phyloP scores from a whole-genome alignment of 2,113 vertebrate species.

The Pogonocichla stellata region DNA sequence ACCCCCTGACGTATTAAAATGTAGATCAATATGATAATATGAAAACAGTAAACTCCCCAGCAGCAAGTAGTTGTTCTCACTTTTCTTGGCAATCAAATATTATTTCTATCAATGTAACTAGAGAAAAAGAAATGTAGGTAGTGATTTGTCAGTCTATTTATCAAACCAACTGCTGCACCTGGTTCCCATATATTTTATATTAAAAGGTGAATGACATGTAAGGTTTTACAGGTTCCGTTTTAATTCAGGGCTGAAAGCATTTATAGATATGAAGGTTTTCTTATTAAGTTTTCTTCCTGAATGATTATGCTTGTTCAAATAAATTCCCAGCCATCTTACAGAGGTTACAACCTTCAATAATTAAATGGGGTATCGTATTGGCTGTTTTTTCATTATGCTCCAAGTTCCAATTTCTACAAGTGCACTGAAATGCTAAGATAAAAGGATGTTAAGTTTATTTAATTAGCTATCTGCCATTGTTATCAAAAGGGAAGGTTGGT shows the following conservation, averaged over 20 bases:
- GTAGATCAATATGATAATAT: neutral
- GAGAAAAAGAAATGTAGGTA: conserved; percentile 4
- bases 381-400: conserved; percentile 16
- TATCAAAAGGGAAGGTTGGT: conserved; percentile 7
- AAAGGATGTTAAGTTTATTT: conserved; percentile 46
- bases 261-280: conserved; percentile 47
- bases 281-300: conserved; percentile 64
- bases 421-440: conserved; percentile 47
- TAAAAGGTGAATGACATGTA: neutral
- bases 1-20: neutral
- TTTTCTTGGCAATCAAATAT: neutral
- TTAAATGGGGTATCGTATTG: conserved; percentile 37
- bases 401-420: conserved; percentile 34
- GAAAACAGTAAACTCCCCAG: neutral
- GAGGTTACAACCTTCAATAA: conserved; percentile 58
- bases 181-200: neutral
- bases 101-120: neutral
- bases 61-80: neutral
- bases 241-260: conserved; percentile 36
- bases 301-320: conserved; percentile 39
- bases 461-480: conserved; percentile 45
- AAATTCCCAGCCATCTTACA: conserved; percentile 46
- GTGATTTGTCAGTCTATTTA: conserved; percentile 46
- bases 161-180: neutral
- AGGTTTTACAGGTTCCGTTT: neutral